Conservation (phyloP, 2,797 vertebrate species). For the Sorex maritimensis region DNA sequence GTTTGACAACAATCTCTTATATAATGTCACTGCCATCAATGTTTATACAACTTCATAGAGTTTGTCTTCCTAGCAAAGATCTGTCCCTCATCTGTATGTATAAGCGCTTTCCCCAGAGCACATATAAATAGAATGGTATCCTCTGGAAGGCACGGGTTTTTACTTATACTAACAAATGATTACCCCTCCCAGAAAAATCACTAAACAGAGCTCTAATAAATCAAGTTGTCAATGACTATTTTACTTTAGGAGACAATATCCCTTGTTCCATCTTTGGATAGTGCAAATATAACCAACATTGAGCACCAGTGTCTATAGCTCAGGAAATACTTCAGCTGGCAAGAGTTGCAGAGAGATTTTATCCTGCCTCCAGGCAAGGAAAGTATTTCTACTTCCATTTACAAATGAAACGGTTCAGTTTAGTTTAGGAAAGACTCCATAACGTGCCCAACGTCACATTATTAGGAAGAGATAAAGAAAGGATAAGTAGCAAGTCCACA, state of each 20-base stretch:
- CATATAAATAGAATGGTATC: conserved; percentile 65
- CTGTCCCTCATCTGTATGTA: conserved; percentile 52
- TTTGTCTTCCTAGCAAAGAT: neutral
- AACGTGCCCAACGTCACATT: conserved; percentile 40
- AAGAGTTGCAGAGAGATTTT: neutral
- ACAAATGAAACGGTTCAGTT: conserved; percentile 8
- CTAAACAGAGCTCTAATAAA: conserved; percentile 69
- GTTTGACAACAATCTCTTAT: neutral
- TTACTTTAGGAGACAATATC: conserved; percentile 52
- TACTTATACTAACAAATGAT: conserved; percentile 70
- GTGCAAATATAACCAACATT: neutral
- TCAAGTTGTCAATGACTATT: conserved; percentile 65
- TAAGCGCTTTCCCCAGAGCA: conserved; percentile 56
- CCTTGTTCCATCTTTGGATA: conserved; percentile 27
- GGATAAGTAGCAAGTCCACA: neutral
- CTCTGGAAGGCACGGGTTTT: conserved; percentile 67
- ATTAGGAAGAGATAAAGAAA: neutral
- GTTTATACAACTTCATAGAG: neutral
- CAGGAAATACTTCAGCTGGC: conserved; percentile 38
- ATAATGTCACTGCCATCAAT: conserved; percentile 1
- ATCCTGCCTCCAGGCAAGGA: conserved; percentile 29
- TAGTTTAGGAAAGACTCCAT: neutral
- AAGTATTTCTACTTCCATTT: conserved; percentile 28
- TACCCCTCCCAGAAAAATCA: conserved; percentile 70
- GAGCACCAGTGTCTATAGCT: neutral